Evolutionary conservation across 2,888 invertebrate genomes (phyloP).

Genomic region (Drosophila lacicola): DNA sequence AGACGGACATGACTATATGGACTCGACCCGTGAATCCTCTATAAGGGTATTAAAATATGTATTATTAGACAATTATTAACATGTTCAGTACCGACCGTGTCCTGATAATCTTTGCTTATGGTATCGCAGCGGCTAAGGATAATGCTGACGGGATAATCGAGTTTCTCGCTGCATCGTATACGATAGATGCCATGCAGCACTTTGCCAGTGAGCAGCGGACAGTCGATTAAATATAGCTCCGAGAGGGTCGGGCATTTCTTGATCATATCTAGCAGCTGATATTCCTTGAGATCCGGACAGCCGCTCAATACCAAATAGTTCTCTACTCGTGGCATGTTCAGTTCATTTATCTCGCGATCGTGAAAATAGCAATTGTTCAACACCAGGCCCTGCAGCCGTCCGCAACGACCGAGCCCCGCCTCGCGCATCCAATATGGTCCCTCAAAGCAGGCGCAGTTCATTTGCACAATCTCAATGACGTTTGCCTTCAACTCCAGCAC

Average conservation of each 20-base stretch:
- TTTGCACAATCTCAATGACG: slow-evolving; percentile 36
- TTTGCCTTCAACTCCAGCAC: slow-evolving; percentile 15
- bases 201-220: slow-evolving; percentile 39
- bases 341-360: slow-evolving; percentile 22
- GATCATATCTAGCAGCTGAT: slow-evolving; percentile 40
- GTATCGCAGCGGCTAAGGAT: slow-evolving; percentile 32
- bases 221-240: slow-evolving; percentile 49
- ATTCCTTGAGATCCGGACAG: slow-evolving; percentile 46
- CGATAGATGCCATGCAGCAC: slow-evolving; percentile 40
- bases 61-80: too few species aligned
- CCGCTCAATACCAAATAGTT: slow-evolving; percentile 44
- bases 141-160: slow-evolving; percentile 39
- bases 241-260: slow-evolving; percentile 24
- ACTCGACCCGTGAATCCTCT: too few species aligned
- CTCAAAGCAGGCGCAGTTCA: slow-evolving; percentile 36
- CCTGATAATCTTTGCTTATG: slow-evolving; percentile 27
- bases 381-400: slow-evolving; percentile 37
- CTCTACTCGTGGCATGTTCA: slow-evolving; percentile 38
- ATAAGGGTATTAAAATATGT: too few species aligned
- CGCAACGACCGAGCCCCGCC: slow-evolving; percentile 16
- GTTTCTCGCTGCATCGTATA: slow-evolving; percentile 25
- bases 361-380: slow-evolving; percentile 38
- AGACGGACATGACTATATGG: too few species aligned
- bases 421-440: slow-evolving; percentile 28
- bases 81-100: slow-evolving; percentile 26